A percentile compares a stretch with the other conserved stretches of the same genome.
phyloP scores from a whole-genome alignment of 2,888 invertebrate species.

The Drosophila differens region DNA sequence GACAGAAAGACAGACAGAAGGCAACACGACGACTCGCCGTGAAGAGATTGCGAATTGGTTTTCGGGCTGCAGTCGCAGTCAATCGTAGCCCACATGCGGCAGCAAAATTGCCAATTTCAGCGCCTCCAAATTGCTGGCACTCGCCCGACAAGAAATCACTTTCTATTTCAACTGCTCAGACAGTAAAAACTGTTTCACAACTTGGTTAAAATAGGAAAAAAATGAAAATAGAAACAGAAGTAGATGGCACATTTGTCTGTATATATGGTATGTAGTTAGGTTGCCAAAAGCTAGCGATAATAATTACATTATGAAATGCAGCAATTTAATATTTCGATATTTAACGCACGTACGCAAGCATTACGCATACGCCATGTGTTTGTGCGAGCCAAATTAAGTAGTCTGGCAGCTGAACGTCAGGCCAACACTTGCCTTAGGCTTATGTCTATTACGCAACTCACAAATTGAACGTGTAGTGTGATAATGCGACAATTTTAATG shows the following conservation, averaged over 20 bases:
- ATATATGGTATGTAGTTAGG: conserved; percentile 10
- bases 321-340: conserved; percentile 50
- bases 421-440: conserved; percentile 20
- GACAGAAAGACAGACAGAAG: conserved; percentile 12
- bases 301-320: conserved; percentile 69
- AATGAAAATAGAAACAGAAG: conserved; percentile 2
- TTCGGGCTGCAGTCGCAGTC: conserved; percentile 29
- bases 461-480: not conserved
- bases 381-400: conserved; percentile 15
- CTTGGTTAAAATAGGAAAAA: conserved; percentile 1
- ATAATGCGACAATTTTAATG: conserved; percentile 31
- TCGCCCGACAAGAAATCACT: conserved; percentile 66
- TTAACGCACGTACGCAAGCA: conserved; percentile 61
- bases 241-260: conserved; percentile 18
- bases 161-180: conserved; percentile 65
- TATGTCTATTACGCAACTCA: conserved; percentile 28
- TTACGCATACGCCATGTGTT: conserved; percentile 65
- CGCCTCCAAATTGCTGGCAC: conserved; percentile 68
- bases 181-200: conserved; percentile 46
- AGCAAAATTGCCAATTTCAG: conserved; percentile 72
- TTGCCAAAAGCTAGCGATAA: conserved; percentile 65
- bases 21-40: conserved; percentile 24
- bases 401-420: conserved; percentile 26
- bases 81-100: conserved; percentile 43
- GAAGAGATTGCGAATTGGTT: conserved; percentile 10